Conservation (phyloP, 1,140 invertebrate genomes). For the Hormaphis cornu region DNA sequence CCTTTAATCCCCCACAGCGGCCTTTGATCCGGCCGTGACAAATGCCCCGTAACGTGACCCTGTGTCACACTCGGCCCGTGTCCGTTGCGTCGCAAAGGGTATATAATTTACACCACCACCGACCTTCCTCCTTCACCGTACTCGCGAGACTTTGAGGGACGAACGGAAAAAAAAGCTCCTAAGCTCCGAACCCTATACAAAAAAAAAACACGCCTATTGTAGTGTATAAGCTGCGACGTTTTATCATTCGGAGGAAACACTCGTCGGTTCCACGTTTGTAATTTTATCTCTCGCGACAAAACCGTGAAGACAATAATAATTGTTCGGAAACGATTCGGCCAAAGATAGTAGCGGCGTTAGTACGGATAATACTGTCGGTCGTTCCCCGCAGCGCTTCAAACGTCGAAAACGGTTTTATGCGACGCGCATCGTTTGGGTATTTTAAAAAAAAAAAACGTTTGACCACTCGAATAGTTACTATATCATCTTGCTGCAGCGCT, state of each 20-base stretch:
- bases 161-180: not conserved
- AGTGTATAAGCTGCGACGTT: not conserved
- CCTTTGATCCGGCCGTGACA: constrained; percentile 28
- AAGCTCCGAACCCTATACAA: constrained; percentile 15
- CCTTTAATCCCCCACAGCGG: constrained; percentile 24
- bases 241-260: not conserved
- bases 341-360: too few relatives aligned
- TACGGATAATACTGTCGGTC: too few relatives aligned
- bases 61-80: not conserved
- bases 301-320: too few relatives aligned
- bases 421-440: too few relatives aligned
- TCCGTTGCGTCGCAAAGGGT: not conserved
- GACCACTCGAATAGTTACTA: too few relatives aligned
- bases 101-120: constrained; percentile 6
- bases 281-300: too few relatives aligned
- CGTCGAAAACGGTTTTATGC: too few relatives aligned
- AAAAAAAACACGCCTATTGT: too few relatives aligned
- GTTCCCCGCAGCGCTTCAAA: too few relatives aligned
- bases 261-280: not conserved
- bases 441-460: too few relatives aligned
- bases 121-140: not conserved
- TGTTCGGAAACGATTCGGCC: too few relatives aligned
- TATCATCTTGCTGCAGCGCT: too few relatives aligned
- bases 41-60: constrained; percentile 17
- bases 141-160: not conserved